phyloP scores from a whole-genome alignment of 2,888 invertebrate species.

The Pandemis corylana region DNA sequence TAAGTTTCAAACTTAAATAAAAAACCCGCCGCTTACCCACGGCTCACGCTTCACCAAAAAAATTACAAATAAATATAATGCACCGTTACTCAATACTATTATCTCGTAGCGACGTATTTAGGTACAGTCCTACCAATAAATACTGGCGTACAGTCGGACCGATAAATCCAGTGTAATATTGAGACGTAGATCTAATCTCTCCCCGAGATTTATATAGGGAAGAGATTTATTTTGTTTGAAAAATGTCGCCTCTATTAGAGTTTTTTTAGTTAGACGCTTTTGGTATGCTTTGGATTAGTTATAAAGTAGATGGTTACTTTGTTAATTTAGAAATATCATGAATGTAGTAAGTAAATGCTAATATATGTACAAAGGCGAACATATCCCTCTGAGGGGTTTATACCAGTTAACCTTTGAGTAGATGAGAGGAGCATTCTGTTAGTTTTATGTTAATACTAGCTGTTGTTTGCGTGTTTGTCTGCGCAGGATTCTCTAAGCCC shows the following conservation, averaged over 20 bases:
- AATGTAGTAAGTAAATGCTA: too few species aligned
- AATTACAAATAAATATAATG: slow-evolving; percentile 63
- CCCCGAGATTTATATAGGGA: slow-evolving; percentile 72
- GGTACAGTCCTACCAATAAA: slow-evolving; percentile 75
- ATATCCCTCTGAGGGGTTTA: too few species aligned
- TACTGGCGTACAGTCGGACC: slow-evolving; percentile 63
- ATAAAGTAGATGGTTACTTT: neutral
- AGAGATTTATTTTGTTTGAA: slow-evolving; percentile 74
- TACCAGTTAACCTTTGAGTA: too few species aligned
- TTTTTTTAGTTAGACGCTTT: slow-evolving; percentile 9
- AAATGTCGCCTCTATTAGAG: slow-evolving; percentile 54
- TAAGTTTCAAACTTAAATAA: neutral
- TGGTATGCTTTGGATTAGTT: slow-evolving; percentile 22
- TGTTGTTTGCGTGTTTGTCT: too few species aligned
- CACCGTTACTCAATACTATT: slow-evolving; percentile 76
- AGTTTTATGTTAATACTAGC: neutral
- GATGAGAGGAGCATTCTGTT: neutral
- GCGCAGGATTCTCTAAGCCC: too few species aligned
- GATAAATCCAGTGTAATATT: slow-evolving; percentile 81
- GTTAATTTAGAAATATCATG: neutral
- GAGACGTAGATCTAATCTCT: slow-evolving; percentile 82
- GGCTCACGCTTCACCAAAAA: slow-evolving; percentile 48
- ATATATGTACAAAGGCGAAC: too few species aligned
- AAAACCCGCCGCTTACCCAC: slow-evolving; percentile 44
- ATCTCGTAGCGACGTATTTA: slow-evolving; percentile 78